Evolutionary conservation across 2,888 invertebrate genomes (phyloP).

Genomic region (Eustalomyia histrio): DNA sequence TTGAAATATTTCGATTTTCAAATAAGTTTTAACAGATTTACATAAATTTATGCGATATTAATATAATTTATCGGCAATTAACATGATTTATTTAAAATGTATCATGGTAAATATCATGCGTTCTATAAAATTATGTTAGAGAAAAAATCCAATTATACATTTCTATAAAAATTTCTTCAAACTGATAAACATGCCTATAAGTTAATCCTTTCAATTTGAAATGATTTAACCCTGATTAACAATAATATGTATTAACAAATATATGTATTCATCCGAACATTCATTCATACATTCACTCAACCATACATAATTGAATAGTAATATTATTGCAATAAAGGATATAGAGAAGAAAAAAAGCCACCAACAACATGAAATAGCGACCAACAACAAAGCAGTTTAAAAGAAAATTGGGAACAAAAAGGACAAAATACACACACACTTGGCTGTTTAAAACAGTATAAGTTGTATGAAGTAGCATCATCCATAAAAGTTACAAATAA

Average conservation of each 20-base stretch:
- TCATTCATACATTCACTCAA: constrained; percentile 41
- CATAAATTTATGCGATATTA: no score
- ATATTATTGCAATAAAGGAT: constrained; percentile 50
- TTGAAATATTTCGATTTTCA: no score
- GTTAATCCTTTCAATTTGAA: constrained; percentile 58
- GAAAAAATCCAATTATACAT: constrained; percentile 19
- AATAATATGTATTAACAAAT: constrained; percentile 35
- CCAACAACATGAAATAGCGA: constrained; percentile 11
- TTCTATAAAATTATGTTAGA: background rate
- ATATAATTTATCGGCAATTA: no score
- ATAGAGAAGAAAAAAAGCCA: constrained; percentile 12
- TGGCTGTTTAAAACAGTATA: background rate
- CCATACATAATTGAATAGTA: constrained; percentile 61
- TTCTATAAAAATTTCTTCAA: background rate
- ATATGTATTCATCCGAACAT: constrained; percentile 3
- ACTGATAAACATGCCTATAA: constrained; percentile 15
- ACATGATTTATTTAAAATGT: no score
- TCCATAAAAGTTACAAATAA: constrained; percentile 51
- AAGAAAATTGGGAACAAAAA: background rate
- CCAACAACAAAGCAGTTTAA: constrained; percentile 1
- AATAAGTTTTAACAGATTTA: no score
- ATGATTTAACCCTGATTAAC: constrained; percentile 62
- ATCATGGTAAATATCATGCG: background rate
- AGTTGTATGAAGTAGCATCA: background rate
- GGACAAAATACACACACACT: background rate